Conservation (phyloP, 2,113 vertebrate genomes). For the Sula dactylatra region DNA sequence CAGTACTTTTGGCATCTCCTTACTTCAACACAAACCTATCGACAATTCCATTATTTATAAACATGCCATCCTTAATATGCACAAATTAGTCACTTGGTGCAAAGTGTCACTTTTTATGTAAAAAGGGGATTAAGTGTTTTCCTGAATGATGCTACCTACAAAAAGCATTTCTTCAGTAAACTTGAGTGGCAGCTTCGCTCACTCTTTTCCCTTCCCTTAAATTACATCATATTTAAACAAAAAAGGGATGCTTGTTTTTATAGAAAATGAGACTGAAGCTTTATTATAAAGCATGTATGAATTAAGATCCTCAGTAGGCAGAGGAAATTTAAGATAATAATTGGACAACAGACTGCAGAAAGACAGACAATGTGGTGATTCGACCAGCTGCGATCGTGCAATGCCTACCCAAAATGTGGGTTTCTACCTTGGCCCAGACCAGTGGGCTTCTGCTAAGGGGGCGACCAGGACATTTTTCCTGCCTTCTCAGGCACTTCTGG, state of each 20-base stretch:
- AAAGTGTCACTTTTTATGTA: constrained; percentile 68
- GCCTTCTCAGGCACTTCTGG: background rate
- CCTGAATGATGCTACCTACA: constrained; percentile 31
- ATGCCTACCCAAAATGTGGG: background rate
- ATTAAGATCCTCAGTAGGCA: background rate
- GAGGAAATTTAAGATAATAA: background rate
- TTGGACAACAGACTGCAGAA: background rate
- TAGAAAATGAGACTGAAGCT: background rate
- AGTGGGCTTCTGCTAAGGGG: rapidly evolving
- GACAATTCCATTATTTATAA: constrained; percentile 79
- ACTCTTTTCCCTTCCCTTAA: background rate
- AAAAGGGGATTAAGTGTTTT: constrained; percentile 58
- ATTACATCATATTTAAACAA: background rate
- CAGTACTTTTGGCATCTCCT: constrained; percentile 68
- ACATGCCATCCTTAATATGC: constrained; percentile 75
- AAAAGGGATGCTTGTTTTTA: background rate
- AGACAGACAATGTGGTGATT: background rate
- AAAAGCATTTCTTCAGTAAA: constrained; percentile 1
- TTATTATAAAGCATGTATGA: background rate
- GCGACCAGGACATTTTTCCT: background rate
- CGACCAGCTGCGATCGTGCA: rapidly evolving
- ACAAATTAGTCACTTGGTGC: constrained; percentile 70
- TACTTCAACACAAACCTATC: constrained; percentile 68
- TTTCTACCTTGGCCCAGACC: background rate
- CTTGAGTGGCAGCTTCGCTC: background rate